Base-by-base conservation (phyloP, 2,888 invertebrate species). In the Thereva unica region DNA sequence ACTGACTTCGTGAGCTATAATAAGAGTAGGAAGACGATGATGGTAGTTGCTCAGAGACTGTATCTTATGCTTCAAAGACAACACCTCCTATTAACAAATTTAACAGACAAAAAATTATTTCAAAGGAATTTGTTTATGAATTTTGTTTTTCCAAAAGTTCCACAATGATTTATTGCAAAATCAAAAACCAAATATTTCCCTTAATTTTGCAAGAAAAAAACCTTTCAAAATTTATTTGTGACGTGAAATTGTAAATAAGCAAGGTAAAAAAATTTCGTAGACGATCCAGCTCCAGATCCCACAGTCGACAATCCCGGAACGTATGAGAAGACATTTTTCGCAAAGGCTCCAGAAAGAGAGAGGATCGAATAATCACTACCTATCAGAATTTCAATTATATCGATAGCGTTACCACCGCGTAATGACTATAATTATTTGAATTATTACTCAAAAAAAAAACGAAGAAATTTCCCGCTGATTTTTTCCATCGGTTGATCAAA, bases 301-400 rank as follows among this genome's bases (percentile, higher is more conserved):
- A 59, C 59, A 37, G 59, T 37, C 47, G 10, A 7, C 23, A 23
- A 47, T 45, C 59, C 7, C 12, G 47, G 59, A 59, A 10, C 5
- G 49, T 45, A 59, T 59, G 59, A 23, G 23, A 23, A 23, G 23
- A 23, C 23, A 23, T 23, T 23, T 23, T 23, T 23, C 38, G 40
- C 45, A 56, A 38, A 59, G 38, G 40, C 45, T 34, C 38, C 42
- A 52, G 64, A 12, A 63, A 55, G 44, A 67, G 67, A 64, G 66
- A 67, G 59, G 67, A 65, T 65, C 67, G 42, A 67, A 76, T 77
- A 80, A 80, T 80, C 78, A 80, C 78, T 76, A 78, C 80, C 80
- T 80, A 80, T 80, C 80, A 80, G 79, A 79, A 79, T 80, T 80
- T 80, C 80, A 80, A 80, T 80, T 80, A 80, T 80, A 80, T 80